Evolutionary conservation across 2,888 invertebrate genomes (phyloP).

Genomic region (Pseudococcus longispinus): DNA sequence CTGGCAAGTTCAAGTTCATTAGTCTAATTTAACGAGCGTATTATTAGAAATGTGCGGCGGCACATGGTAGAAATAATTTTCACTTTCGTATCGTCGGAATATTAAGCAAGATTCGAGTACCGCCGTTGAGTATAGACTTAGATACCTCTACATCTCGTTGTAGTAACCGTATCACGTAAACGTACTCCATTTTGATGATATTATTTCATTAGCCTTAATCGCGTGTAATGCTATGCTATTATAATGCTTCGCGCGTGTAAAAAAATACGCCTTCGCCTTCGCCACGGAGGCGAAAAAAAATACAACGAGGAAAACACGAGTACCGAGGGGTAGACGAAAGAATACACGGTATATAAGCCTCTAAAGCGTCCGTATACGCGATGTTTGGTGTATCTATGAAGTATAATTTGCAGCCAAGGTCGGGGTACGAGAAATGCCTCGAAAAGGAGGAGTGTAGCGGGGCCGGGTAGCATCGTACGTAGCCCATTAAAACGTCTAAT

Average conservation of each 20-base stretch:
- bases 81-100: not conserved
- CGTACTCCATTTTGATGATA: not conserved
- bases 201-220: conserved; percentile 13
- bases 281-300: not conserved
- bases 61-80: not conserved
- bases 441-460: not conserved
- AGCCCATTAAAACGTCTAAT: conserved; percentile 18
- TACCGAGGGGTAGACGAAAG: not conserved
- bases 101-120: not conserved
- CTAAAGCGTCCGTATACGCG: not conserved
- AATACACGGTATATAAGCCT: too few relatives aligned
- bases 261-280: not conserved
- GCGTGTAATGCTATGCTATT: not conserved
- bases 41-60: not conserved
- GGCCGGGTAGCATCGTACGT: not conserved
- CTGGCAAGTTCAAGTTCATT: not conserved
- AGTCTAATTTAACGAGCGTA: not conserved
- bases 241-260: not conserved
- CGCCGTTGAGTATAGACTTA: too few relatives aligned
- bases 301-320: too few relatives aligned
- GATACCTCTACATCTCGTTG: too few relatives aligned
- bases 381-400: too few relatives aligned
- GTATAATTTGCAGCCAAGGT: not conserved
- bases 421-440: not conserved
- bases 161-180: not conserved